Conservation (phyloP, 2,113 vertebrate species). For the Mobula hypostoma region DNA sequence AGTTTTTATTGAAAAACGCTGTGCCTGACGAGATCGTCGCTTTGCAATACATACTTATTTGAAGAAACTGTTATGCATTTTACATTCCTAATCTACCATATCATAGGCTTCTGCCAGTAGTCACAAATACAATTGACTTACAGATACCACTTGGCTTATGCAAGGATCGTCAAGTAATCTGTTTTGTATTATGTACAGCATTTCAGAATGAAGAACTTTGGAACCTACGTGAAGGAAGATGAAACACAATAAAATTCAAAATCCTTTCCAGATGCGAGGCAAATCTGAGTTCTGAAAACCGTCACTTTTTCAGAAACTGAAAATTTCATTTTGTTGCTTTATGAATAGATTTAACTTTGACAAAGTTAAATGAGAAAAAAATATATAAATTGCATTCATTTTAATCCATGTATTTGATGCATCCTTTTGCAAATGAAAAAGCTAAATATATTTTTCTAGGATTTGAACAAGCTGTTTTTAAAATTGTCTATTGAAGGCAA, state of each 20-base stretch:
- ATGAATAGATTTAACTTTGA: neutral
- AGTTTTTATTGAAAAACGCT: neutral
- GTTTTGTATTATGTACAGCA: neutral
- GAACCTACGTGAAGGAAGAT: neutral
- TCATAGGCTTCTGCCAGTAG: neutral
- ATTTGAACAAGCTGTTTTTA: neutral
- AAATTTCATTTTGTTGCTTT: neutral
- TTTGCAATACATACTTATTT: neutral
- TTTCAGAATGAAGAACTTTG: neutral
- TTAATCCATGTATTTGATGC: neutral
- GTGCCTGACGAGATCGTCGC: neutral
- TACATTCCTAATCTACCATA: neutral
- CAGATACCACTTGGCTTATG: neutral
- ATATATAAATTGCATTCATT: neutral
- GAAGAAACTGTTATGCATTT: neutral
- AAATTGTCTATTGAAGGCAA: neutral
- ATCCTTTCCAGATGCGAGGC: neutral
- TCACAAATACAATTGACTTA: neutral
- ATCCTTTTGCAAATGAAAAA: neutral
- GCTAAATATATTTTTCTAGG: neutral
- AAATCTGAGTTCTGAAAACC: neutral
- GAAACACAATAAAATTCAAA: neutral
- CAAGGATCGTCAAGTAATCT: neutral
- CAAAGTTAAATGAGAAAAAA: neutral
- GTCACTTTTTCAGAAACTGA: neutral